Conservation (phyloP, 2,888 invertebrate species). For the Drosophila putrida region DNA sequence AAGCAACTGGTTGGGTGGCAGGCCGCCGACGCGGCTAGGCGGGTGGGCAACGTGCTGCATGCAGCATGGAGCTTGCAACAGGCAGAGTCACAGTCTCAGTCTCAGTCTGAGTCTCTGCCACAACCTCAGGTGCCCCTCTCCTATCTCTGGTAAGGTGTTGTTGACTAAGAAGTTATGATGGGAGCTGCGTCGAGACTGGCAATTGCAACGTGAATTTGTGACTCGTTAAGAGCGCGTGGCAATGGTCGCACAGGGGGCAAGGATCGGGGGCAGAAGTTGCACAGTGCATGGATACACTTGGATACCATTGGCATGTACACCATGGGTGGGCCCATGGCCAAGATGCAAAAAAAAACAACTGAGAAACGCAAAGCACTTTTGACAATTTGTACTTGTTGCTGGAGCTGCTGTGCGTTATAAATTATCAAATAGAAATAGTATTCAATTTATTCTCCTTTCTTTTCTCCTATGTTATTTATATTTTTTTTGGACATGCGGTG, state of each 20-base stretch:
- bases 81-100: not conserved
- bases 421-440: conserved; percentile 81
- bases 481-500: conserved; percentile 74
- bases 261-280: conserved; percentile 25
- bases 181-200: conserved; percentile 55
- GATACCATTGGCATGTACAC: conserved; percentile 42
- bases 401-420: conserved; percentile 74
- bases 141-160: conserved; percentile 75
- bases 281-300: not conserved
- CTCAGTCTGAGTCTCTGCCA: conserved; percentile 1
- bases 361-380: conserved; percentile 72
- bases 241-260: conserved; percentile 27
- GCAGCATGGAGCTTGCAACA: not conserved
- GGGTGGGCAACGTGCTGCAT: conserved; percentile 50
- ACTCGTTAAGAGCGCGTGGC: conserved; percentile 81
- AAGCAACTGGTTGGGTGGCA: conserved; percentile 76
- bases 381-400: conserved; percentile 80
- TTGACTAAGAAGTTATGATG: conserved; percentile 82
- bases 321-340: conserved; percentile 78
- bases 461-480: conserved; percentile 8
- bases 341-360: conserved; percentile 3
- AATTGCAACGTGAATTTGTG: conserved; percentile 78
- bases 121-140: not conserved
- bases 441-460: conserved; percentile 58
- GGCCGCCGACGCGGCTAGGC: conserved; percentile 47